These are phyloP conservation scores for Nothura maculosa DNA, from an alignment of 2,797 vertebrate genomes.

Conservation along the genomic window DNA sequence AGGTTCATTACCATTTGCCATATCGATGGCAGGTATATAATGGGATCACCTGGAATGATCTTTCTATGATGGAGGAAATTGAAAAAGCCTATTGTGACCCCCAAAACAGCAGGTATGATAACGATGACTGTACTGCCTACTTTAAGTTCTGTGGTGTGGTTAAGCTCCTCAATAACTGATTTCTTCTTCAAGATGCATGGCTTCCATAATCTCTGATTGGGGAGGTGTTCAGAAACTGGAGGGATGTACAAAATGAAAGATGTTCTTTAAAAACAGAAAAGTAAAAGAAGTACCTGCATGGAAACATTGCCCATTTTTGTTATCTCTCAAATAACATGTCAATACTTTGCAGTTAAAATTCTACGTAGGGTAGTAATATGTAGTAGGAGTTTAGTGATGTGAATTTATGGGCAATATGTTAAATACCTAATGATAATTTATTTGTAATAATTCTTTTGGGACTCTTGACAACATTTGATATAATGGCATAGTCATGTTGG, in stretches of 20 bases:
- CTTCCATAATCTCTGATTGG: not conserved
- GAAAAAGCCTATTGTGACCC: constrained; percentile 90
- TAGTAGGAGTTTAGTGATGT: not conserved
- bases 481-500: not conserved
- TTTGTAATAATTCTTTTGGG: not conserved
- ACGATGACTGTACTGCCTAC: not conserved
- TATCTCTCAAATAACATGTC: not conserved
- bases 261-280: not conserved
- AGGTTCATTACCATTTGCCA: constrained; percentile 88
- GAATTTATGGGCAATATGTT: not conserved
- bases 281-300: not conserved
- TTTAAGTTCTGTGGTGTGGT: not conserved
- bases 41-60: constrained; percentile 82
- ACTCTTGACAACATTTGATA: not conserved
- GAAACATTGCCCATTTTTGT: not conserved
- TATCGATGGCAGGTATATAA: constrained; percentile 90
- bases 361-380: not conserved
- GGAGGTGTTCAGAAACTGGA: not conserved
- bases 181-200: not conserved
- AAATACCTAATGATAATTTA: not conserved
- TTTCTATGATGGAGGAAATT: constrained; percentile 84
- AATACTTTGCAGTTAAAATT: not conserved
- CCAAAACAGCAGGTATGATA: constrained; percentile 60
- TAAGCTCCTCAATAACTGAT: not conserved
- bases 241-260: not conserved